Percentiles rank a stretch among this genome's conserved stretches.
These are phyloP conservation scores for Acleris sparsana DNA, from an alignment of 2,888 invertebrate species.

Conservation along the genomic window DNA sequence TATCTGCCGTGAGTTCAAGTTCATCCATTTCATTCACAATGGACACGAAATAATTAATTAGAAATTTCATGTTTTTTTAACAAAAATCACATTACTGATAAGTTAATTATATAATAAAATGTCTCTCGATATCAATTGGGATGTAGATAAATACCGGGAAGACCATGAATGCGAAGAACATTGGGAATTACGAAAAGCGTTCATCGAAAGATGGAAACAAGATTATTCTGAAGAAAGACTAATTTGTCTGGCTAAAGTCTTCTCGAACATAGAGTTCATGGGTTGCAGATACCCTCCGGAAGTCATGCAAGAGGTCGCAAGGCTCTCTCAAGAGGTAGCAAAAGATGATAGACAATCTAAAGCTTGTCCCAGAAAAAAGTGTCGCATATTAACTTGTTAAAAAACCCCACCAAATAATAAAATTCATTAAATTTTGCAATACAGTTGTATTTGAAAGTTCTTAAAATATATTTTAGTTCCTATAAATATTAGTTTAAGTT, in stretches of 20 bases:
- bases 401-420: no score
- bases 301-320: constrained; percentile 82
- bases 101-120: constrained; percentile 42
- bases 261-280: constrained; percentile 85
- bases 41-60: constrained; percentile 5
- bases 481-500: no score
- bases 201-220: constrained; percentile 91
- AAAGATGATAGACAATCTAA: constrained; percentile 71
- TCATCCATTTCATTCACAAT: not conserved
- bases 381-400: no score
- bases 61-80: constrained; percentile 21
- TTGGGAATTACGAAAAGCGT: constrained; percentile 91
- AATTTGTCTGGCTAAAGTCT: constrained; percentile 85
- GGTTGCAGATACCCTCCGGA: constrained; percentile 85
- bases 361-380: no score
- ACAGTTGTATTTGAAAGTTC: no score
- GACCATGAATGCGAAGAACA: constrained; percentile 95
- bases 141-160: constrained; percentile 88
- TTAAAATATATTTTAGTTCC: no score
- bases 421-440: no score
- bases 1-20: no score
- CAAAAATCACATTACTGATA: constrained; percentile 15
- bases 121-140: constrained; percentile 83
- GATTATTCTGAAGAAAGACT: constrained; percentile 81
- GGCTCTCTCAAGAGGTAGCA: constrained; percentile 78